Conservation (phyloP, 2,888 invertebrate genomes). For the Cheilosia scutellata region DNA sequence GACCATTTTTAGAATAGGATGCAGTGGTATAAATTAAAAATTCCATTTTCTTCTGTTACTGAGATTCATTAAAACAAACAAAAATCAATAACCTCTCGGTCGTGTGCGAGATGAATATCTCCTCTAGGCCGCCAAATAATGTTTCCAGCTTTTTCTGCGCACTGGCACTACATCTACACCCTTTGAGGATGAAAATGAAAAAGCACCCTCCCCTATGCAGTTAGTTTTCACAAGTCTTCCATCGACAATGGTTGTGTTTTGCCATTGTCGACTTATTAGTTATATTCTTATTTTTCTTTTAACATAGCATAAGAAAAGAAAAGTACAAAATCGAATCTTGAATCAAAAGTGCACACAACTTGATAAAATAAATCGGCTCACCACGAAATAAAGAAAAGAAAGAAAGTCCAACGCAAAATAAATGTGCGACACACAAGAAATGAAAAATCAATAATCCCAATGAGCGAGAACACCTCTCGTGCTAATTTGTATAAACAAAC, state of each 20-base stretch:
- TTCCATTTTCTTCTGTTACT: neutral
- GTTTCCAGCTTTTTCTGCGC: conserved; percentile 56
- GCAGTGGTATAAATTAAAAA: neutral
- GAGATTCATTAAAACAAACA: no score
- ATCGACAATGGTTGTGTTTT: conserved; percentile 78
- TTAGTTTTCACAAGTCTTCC: conserved; percentile 83
- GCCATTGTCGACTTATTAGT: conserved; percentile 65
- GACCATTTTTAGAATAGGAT: neutral
- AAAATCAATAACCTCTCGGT: conserved; percentile 56
- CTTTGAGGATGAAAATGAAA: conserved; percentile 22
- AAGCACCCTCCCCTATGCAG: conserved; percentile 9
- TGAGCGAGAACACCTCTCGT: conserved; percentile 25
- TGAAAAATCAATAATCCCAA: conserved; percentile 67
- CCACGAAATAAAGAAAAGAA: neutral
- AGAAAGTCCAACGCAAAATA: neutral
- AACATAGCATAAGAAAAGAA: neutral
- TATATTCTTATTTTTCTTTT: conserved; percentile 39
- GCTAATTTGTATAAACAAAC: conserved; percentile 51
- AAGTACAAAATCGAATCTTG: conserved; percentile 22
- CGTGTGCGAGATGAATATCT: conserved; percentile 54
- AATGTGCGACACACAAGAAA: conserved; percentile 11
- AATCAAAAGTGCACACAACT: conserved; percentile 14
- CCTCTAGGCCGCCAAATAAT: conserved; percentile 26
- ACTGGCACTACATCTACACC: neutral
- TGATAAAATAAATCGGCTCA: neutral